phyloP scores from a whole-genome alignment of 2,113 vertebrate species.

The Triplophysa tibetana region DNA sequence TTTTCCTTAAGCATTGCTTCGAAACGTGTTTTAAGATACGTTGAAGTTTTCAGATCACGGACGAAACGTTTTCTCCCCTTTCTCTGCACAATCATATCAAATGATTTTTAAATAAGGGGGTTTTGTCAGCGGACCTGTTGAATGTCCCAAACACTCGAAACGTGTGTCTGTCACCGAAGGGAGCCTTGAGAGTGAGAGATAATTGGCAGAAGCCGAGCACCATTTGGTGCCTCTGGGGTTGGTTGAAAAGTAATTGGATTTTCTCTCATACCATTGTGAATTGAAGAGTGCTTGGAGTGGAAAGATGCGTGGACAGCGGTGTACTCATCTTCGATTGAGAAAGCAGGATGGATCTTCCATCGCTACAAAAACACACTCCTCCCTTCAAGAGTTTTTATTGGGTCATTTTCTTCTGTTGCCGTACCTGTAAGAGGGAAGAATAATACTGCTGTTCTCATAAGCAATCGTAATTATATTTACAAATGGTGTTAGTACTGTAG shows the following conservation, averaged over 20 bases:
- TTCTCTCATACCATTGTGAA: conserved; percentile 64
- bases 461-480: no score
- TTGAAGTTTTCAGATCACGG: conserved; percentile 15
- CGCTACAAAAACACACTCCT: conserved; percentile 53
- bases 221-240: conserved; percentile 67
- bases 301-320: conserved; percentile 50
- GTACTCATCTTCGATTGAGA: conserved; percentile 61
- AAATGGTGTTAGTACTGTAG: no score
- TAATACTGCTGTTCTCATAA: not conserved
- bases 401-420: not conserved
- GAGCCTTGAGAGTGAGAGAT: conserved; percentile 59
- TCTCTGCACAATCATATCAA: conserved; percentile 44
- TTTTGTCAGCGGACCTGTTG: conserved; percentile 35
- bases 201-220: conserved; percentile 69
- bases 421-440: no score
- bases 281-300: conserved; percentile 52
- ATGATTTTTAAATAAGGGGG: conserved; percentile 46
- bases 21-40: not conserved
- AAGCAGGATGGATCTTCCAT: conserved; percentile 61
- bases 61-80: not conserved
- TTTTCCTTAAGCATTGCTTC: not conserved
- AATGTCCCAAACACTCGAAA: conserved; percentile 7
- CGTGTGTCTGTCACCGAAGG: conserved; percentile 19
- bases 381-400: conserved; percentile 26
- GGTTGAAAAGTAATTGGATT: conserved; percentile 72